Evolutionary conservation across 2,888 invertebrate species (phyloP), one percentile per base, ranked within the genome.

Genomic region (Agriopis marginaria): DNA sequence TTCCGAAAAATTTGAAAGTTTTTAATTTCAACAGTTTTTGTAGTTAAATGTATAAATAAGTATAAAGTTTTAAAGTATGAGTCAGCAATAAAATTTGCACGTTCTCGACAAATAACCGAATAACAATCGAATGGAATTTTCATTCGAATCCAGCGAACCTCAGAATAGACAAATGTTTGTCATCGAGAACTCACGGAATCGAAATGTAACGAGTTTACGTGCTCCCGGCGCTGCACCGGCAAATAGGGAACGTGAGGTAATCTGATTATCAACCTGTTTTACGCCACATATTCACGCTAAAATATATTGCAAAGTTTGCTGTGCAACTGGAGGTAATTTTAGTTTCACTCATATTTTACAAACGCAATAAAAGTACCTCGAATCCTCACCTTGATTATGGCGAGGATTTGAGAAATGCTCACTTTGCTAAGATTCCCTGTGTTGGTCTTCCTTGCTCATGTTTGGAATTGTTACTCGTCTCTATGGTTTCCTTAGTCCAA

Each of bases 141-240:
- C 71, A 63, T 73, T 71, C 40, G 72, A 75, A 76, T 63, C 69
- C 73, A 72, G 49, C 54, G 23, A 72, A 75, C 77, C 71, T 42
- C 73, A 68, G 76, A 77, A 74, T 72, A 77, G 72, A 72, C 75
- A 75, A 80, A 79, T 80, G 75, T 82, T 84, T 83, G 79, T 73
- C 72, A 72, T 77, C 66, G 71, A 72, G 74, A 73, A 73, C 78
- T 79, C 71, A 66, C 61, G 73, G 78, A 79, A 85, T 85, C 77
- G 82, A 80, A 82, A 77, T 73, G 81, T 79, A 84, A 83, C 80
- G 77, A 80, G 80, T 83, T 83, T 79, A 77, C 79, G 78, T 77
- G 79, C 58, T 47, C 66, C 47, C 39, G 10, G 65, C 53, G 67
- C 68, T 68, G 73, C 71, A 68, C 23, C 74, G 76, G 77, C 82